These are phyloP conservation scores for Dermatemys mawii DNA, from an alignment of 2,113 vertebrate species.

Conservation along the genomic window DNA sequence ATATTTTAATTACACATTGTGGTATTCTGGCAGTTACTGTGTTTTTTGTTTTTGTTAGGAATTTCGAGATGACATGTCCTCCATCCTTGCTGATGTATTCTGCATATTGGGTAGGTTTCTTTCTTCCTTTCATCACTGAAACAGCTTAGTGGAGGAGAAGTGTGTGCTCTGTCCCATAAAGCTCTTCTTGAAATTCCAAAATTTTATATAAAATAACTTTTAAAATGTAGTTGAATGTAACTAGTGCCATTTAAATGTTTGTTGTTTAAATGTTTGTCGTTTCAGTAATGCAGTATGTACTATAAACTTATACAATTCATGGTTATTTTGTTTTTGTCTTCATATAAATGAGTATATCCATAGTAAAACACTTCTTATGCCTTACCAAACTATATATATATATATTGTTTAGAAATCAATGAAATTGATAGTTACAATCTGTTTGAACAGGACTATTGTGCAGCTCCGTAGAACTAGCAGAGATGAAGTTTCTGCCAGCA, in stretches of 20 bases:
- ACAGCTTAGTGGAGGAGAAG: neutral
- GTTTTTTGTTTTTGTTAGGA: slow-evolving; percentile 81
- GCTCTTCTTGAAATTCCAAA: neutral
- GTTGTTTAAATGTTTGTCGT: neutral
- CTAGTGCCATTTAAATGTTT: neutral
- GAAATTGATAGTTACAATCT: neutral
- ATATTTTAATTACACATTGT: rapidly evolving
- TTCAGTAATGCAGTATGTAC: neutral
- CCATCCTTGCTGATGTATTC: slow-evolving; percentile 98
- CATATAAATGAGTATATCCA: neutral
- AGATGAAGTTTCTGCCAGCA: neutral
- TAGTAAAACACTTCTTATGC: neutral
- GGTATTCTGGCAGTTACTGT: neutral
- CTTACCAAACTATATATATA: neutral
- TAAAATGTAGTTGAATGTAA: neutral
- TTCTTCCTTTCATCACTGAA: neutral
- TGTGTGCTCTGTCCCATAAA: neutral
- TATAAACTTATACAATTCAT: neutral
- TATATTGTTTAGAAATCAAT: neutral
- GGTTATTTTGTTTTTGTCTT: neutral
- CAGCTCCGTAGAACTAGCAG: neutral
- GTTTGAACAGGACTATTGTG: neutral
- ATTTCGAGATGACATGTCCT: slow-evolving; percentile 94
- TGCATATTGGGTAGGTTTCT: slow-evolving; percentile 89
- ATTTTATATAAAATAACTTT: neutral